phyloP scores from a whole-genome alignment of 1,140 invertebrate species.

The Lasioglossum albipes region DNA sequence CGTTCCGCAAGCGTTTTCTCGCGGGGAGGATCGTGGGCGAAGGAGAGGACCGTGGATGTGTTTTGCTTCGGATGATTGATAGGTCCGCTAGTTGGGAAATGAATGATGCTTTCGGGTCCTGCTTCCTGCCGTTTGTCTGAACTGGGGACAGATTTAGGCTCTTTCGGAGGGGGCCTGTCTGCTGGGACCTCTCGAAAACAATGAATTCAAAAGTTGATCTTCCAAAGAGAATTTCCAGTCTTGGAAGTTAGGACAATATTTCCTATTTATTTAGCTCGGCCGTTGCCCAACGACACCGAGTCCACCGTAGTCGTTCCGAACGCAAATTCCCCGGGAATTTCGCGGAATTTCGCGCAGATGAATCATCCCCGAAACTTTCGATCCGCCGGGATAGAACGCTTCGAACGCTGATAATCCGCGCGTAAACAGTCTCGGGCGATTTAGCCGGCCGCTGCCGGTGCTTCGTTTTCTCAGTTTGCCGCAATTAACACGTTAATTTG shows the following conservation, averaged over 20 bases:
- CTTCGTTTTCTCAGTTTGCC: conserved; percentile 38
- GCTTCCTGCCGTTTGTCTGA: not conserved
- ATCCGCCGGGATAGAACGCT: not conserved
- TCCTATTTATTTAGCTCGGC: no score
- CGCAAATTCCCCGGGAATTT: no score
- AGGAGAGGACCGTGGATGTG: not conserved
- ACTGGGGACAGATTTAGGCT: no score
- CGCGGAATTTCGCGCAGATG: not conserved
- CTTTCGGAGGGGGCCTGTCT: no score
- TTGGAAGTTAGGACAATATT: no score
- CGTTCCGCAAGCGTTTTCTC: conserved; percentile 4
- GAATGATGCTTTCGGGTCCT: not conserved
- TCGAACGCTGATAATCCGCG: conserved; percentile 4
- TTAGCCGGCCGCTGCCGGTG: conserved; percentile 1
- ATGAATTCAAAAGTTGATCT: no score
- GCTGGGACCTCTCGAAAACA: no score
- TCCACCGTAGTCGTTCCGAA: no score
- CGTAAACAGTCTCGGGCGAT: conserved; percentile 9
- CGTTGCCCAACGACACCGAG: no score
- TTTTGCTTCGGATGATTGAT: conserved; percentile 18
- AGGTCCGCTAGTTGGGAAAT: conserved; percentile 1
- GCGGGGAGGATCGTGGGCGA: not conserved
- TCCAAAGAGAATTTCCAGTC: no score
- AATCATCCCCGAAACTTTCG: not conserved
- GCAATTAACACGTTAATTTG: conserved; percentile 51